Evolutionary conservation across 2,113 vertebrate species (phyloP), one percentile per base, ranked within the genome.

Genomic region (Cyprinodon variegatus): DNA sequence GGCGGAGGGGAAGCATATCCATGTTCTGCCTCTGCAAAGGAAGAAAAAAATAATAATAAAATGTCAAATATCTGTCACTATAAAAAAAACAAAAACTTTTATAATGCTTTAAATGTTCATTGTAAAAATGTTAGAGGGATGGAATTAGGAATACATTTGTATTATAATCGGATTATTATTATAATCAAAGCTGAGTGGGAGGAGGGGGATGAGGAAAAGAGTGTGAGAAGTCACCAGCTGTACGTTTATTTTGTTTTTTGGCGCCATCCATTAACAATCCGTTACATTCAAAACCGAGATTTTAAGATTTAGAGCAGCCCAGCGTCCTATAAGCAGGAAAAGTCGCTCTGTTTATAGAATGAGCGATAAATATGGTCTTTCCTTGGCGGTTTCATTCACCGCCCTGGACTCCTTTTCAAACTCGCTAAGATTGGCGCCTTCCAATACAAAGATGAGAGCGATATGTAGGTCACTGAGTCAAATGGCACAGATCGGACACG

Each of bases 1-100:
- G 95, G 96, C 60, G 86, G 90, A 8, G 94, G 79, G 3, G 96
- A 96, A 11, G 97, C 97, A 41, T 98, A 99, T 0, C 97, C 96
- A 69, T 98, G 97, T 84, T 99, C 97, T 2, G 96, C 96, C 83
- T 96, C 97, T 95, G 93, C 63, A 53, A 48, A 70, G n/a, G 36
- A 17, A 66, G 15, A 39, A 36, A 37, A 53, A 29, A n/a, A n/a
- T n/a, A 40, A 63, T 70, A 22, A 68, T 3, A 71, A 67, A 0
- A 29, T 3, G 7, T 53, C 7, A n/a, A 53, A 38, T 37, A 11
- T 45, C 15, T 22, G 4, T 37, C 14, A 12, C 2, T 1, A 37
- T 29, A 38, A 3, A 48, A 37, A 63, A 38, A 3, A 48, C 29
- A 63, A 57, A 59, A 57, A 61, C 20, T 11, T 65, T 22, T 41